phyloP scores from a whole-genome alignment of 2,888 invertebrate species.

The Acanthococcus lagerstroemiae region DNA sequence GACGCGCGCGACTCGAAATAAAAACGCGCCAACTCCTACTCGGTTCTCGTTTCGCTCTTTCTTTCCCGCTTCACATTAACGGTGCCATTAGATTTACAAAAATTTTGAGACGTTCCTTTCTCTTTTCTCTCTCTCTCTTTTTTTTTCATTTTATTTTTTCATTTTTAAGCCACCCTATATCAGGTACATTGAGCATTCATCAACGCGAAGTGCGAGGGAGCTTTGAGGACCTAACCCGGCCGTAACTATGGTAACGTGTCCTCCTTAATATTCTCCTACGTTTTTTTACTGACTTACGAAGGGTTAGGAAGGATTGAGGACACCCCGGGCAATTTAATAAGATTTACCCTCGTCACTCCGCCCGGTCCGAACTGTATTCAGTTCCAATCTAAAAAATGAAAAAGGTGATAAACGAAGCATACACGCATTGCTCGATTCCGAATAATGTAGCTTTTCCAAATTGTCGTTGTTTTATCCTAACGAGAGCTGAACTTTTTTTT shows the following conservation, averaged over 20 bases:
- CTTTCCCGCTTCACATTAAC: not conserved
- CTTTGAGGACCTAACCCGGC: constrained; percentile 27
- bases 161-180: constrained; percentile 27
- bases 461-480: constrained; percentile 28
- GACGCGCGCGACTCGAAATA: too few species aligned
- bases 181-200: constrained; percentile 30
- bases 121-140: not conserved
- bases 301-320: constrained; percentile 30
- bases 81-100: not conserved
- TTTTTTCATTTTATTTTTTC: constrained; percentile 11
- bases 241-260: constrained; percentile 30
- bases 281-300: constrained; percentile 29
- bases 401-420: constrained; percentile 30
- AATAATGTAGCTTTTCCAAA: constrained; percentile 30
- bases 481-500: constrained; percentile 26
- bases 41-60: too few species aligned
- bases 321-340: constrained; percentile 30
- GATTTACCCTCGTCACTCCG: constrained; percentile 19
- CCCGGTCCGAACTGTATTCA: constrained; percentile 12
- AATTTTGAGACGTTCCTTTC: not conserved
- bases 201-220: constrained; percentile 27
- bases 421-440: constrained; percentile 28
- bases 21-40: too few species aligned
- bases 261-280: constrained; percentile 29
- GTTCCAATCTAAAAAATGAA: constrained; percentile 30